Evolutionary conservation across 2,113 vertebrate species (phyloP).

Genomic region (Bostrychus sinensis): DNA sequence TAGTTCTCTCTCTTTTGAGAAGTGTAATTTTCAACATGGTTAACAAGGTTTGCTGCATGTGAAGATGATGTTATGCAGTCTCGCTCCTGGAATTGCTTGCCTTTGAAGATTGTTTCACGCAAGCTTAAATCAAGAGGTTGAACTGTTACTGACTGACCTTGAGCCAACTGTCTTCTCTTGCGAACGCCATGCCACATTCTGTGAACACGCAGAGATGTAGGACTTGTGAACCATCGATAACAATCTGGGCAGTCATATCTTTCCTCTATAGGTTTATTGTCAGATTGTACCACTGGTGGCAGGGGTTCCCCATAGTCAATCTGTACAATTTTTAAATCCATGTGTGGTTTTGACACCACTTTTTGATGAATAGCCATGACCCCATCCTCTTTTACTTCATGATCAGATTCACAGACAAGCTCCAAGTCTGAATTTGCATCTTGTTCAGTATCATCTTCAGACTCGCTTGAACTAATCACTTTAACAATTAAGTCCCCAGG

Average conservation of each 20-base stretch:
- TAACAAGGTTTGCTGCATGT: constrained; percentile 64
- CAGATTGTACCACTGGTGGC: neutral
- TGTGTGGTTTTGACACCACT: constrained; percentile 54
- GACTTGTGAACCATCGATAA: constrained; percentile 71
- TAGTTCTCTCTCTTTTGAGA: constrained; percentile 43
- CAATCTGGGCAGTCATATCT: constrained; percentile 74
- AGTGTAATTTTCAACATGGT: constrained; percentile 67
- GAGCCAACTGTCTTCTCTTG: constrained; percentile 58
- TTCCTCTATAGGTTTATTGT: constrained; percentile 21
- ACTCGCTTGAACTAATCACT: constrained; percentile 72
- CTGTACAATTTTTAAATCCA: constrained; percentile 77
- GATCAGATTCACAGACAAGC: constrained; percentile 76
- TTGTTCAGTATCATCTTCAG: constrained; percentile 59
- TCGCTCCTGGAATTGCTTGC: constrained; percentile 69
- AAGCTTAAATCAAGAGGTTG: constrained; percentile 65
- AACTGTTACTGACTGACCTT: constrained; percentile 59
- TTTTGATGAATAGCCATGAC: constrained; percentile 13
- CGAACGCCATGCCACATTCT: constrained; percentile 74
- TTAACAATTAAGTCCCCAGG: constrained; percentile 70
- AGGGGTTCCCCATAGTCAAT: constrained; percentile 59
- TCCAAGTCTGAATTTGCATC: constrained; percentile 73
- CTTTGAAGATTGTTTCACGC: constrained; percentile 62
- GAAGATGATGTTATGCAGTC: constrained; percentile 69
- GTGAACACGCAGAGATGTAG: constrained; percentile 73
- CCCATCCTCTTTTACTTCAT: constrained; percentile 60